Conservation (phyloP, 1,140 invertebrate species). For the Catajapyx aquilonaris region DNA sequence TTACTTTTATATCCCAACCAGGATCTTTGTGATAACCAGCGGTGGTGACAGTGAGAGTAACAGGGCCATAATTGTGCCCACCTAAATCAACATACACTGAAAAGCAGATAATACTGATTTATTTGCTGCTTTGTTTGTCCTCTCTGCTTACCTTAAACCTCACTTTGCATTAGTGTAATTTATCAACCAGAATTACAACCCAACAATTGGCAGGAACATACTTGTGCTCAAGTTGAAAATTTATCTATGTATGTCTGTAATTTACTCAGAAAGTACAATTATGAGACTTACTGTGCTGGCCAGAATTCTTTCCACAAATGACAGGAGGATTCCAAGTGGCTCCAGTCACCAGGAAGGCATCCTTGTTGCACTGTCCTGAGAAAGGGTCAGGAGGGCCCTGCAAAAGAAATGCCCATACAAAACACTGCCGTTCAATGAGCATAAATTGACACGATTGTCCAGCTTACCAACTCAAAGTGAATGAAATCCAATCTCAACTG, state of each 20-base stretch:
- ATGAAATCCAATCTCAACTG: constrained; percentile 18
- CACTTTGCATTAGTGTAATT: no score
- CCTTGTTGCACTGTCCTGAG: constrained; percentile 17
- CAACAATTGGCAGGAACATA: no score
- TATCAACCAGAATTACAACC: no score
- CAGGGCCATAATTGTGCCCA: constrained; percentile 14
- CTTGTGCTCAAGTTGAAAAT: no score
- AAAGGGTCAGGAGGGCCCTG: constrained; percentile 16
- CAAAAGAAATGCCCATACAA: no score
- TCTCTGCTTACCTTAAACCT: no score
- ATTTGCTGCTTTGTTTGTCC: no score
- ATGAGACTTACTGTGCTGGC: constrained; percentile 19
- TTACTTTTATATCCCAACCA: constrained; percentile 17
- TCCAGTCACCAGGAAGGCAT: constrained; percentile 19
- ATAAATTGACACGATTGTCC: neutral
- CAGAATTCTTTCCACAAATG: constrained; percentile 20
- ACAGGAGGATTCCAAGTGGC: constrained; percentile 17
- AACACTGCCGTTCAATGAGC: neutral
- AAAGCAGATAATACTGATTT: no score
- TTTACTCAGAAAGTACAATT: neutral
- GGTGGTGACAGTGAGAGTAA: constrained; percentile 16
- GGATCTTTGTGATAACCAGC: constrained; percentile 17
- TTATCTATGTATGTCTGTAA: neutral
- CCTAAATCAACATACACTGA: constrained; percentile 19
- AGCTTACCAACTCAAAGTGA: constrained; percentile 11